These are phyloP conservation scores for Reticulitermes lucifugus DNA, from an alignment of 2,888 invertebrate species.

Conservation along the genomic window DNA sequence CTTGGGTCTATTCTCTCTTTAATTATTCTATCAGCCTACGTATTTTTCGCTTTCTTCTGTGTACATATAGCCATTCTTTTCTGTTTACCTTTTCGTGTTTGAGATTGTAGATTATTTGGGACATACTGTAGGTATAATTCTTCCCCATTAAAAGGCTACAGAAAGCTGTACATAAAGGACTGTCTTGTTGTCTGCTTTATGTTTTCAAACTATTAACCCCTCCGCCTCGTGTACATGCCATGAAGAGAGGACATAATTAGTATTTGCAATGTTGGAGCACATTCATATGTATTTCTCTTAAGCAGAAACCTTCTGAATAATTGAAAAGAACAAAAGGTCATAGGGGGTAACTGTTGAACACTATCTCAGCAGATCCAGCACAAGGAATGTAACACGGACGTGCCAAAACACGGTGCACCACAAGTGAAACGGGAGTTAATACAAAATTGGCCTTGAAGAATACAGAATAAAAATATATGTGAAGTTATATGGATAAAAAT, in stretches of 20 bases:
- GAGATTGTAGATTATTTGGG: slow-evolving; percentile 31
- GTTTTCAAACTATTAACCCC: slow-evolving; percentile 1
- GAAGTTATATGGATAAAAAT: too few species aligned
- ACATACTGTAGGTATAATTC: slow-evolving; percentile 22
- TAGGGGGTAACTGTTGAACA: too few species aligned
- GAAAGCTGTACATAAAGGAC: slow-evolving; percentile 35
- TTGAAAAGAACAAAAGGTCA: too few species aligned
- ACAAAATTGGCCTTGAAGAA: too few species aligned
- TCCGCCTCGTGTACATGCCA: not conserved
- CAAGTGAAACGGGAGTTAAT: too few species aligned
- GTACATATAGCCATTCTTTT: slow-evolving; percentile 23
- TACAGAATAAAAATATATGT: too few species aligned
- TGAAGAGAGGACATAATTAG: not conserved
- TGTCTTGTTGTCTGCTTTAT: slow-evolving; percentile 14
- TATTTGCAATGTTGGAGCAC: slow-evolving; percentile 22
- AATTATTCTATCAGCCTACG: slow-evolving; percentile 33
- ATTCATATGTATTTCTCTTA: not conserved
- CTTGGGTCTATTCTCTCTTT: not conserved
- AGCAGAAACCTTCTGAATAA: too few species aligned
- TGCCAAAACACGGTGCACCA: too few species aligned
- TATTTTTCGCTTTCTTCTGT: slow-evolving; percentile 34
- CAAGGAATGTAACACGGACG: too few species aligned
- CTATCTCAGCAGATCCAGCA: too few species aligned
- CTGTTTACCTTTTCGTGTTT: slow-evolving; percentile 31
- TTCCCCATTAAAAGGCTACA: slow-evolving; percentile 15